Conservation (phyloP, 2,888 invertebrate species). For the Dynastes maya region DNA sequence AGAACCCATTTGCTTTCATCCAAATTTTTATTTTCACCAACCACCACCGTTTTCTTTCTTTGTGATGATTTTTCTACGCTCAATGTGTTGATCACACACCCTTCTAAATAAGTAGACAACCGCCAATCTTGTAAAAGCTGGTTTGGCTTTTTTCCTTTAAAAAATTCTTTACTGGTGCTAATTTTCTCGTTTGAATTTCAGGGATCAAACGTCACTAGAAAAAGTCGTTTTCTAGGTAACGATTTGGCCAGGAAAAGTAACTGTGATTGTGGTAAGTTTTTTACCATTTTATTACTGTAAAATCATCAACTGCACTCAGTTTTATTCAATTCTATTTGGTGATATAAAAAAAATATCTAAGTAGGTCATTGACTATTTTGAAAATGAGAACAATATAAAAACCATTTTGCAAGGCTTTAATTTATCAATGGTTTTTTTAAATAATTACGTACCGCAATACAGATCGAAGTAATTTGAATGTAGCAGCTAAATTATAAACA, state of each 20-base stretch:
- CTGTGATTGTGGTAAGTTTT: slow-evolving; percentile 30
- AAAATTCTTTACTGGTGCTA: not conserved
- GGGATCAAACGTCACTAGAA: not conserved
- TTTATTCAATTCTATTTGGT: not conserved
- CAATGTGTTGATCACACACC: not conserved
- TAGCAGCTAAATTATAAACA: not conserved
- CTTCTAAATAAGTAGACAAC: not conserved
- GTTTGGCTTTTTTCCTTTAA: not conserved
- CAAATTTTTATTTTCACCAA: too few species aligned
- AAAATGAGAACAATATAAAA: too few species aligned
- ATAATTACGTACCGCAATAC: not conserved
- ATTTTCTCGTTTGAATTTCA: not conserved
- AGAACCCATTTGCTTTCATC: too few species aligned
- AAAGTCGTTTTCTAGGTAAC: slow-evolving; percentile 10
- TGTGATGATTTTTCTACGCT: not conserved
- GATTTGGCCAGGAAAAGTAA: not conserved
- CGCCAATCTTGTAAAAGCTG: not conserved
- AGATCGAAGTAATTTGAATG: not conserved
- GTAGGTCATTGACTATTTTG: too few species aligned
- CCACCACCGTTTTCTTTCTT: too few species aligned
- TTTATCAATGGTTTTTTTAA: not conserved
- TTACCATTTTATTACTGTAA: not conserved
- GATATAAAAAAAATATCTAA: not conserved
- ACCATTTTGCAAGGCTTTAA: too few species aligned
- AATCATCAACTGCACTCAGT: too few species aligned